Evolutionary conservation across 2,888 invertebrate species (phyloP), one percentile per base, ranked within the genome.

Genomic region (Cephus nigrinus): DNA sequence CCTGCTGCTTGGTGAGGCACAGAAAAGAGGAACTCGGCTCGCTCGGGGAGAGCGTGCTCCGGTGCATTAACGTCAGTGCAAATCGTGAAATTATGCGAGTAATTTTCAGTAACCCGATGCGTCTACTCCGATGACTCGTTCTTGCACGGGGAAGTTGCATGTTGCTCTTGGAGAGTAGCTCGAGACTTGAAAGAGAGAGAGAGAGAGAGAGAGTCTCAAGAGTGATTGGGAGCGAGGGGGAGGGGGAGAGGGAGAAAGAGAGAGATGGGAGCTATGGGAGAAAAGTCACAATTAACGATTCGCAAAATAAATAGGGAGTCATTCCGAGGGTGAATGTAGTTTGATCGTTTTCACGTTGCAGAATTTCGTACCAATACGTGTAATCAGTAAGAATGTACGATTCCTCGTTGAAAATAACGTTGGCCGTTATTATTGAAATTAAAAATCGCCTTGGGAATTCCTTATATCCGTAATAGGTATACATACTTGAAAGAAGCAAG

Each of bases 61-160:
- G 82, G 80, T 81, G 84, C 80, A 85, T 86, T 85, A 85, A 83
- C 81, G 85, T 84, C 85, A 83, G 80, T 82, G 83, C 83, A 84
- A 87, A 88, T 87, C 86, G 85, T 78, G 84, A 88, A 89, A 89
- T 89, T 89, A 89, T 89, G 86, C 88, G 82, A 84, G 81, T 35
- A 30, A 77, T 32, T 75, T 32, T 69, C 34, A 33, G 69, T 31
- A 55, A 30, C 23, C 55, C 55, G 55, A 55, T 55, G 55, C 55
- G 55, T 23, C 55, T 55, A 23, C 55, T 55, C 55, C 55, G 55
- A 55, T 55, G 55, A 55, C 55, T 55, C 55, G 55, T 15, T 55
- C 55, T 55, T 55, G 55, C 55, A 9, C 55, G 23, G 23, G 23
- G 55, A 55, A 55, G 55, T 55, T 55, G 23, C 55, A 55, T 55